phyloP scores from a whole-genome alignment of 1,140 invertebrate species.

The Brachionus calyciflorus region DNA sequence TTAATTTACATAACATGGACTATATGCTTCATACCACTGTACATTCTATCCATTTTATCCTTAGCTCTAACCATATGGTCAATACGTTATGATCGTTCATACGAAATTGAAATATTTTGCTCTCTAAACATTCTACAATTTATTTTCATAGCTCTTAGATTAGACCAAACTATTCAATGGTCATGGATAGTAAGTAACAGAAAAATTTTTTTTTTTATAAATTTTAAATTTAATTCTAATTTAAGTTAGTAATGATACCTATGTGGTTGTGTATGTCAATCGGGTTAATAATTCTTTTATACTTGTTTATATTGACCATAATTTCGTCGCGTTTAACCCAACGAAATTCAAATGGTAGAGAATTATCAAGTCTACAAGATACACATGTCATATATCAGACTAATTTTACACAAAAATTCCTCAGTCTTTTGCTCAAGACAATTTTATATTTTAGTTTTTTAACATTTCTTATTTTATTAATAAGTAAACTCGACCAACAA shows the following conservation, averaged over 20 bases:
- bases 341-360: background rate
- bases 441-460: background rate
- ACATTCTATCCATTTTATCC: constrained; percentile 90
- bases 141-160: constrained; percentile 84
- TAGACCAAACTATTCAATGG: constrained; percentile 91
- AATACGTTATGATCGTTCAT: constrained; percentile 90
- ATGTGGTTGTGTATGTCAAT: background rate
- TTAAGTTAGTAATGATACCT: background rate
- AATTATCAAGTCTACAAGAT: background rate
- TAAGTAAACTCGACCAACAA: background rate
- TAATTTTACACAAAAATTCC: background rate
- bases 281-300: background rate
- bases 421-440: background rate
- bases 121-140: constrained; percentile 94
- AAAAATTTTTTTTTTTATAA: too few relatives aligned
- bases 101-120: constrained; percentile 94
- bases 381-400: background rate
- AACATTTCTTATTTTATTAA: background rate
- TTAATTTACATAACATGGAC: constrained; percentile 64
- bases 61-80: constrained; percentile 96
- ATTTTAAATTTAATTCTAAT: too few relatives aligned
- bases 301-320: background rate
- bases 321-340: background rate
- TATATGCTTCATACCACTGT: constrained; percentile 79
- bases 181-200: constrained; percentile 72